Evolutionary conservation across 2,888 invertebrate genomes (phyloP).

Genomic region (Drosophila limbata): DNA sequence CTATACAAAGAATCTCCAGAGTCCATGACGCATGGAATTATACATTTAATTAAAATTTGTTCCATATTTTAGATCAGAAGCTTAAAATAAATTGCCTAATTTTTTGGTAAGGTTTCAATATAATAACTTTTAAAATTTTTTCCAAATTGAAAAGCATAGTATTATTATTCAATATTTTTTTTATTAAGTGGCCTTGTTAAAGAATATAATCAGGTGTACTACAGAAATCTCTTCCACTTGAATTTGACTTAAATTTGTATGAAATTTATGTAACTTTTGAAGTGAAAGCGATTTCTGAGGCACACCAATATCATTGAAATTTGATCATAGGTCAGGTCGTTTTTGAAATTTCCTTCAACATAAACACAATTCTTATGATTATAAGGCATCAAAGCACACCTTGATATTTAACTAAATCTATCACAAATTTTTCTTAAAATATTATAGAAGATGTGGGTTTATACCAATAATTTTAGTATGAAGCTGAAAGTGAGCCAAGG

Average conservation of each 20-base stretch:
- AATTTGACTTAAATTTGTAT: too few species aligned
- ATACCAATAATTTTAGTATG: slow-evolving; percentile 10
- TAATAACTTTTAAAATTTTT: too few species aligned
- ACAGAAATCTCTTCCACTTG: too few species aligned
- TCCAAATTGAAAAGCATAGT: too few species aligned
- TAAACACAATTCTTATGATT: neutral
- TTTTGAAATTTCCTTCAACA: neutral
- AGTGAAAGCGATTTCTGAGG: too few species aligned
- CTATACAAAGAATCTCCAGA: neutral
- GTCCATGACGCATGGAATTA: neutral
- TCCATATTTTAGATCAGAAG: too few species aligned
- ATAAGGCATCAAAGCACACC: slow-evolving; percentile 10
- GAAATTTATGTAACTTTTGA: too few species aligned
- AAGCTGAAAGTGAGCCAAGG: neutral
- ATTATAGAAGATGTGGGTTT: neutral
- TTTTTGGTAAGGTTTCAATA: too few species aligned
- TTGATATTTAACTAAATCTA: neutral
- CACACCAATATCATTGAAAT: too few species aligned
- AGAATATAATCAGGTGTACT: too few species aligned
- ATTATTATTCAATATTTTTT: too few species aligned
- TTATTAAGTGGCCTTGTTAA: too few species aligned
- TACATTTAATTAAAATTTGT: neutral
- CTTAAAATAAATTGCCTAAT: neutral
- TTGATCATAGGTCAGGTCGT: neutral
- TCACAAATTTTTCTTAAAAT: neutral